Conservation (phyloP, 2,113 vertebrate species). For the Xyrauchen texanus region DNA sequence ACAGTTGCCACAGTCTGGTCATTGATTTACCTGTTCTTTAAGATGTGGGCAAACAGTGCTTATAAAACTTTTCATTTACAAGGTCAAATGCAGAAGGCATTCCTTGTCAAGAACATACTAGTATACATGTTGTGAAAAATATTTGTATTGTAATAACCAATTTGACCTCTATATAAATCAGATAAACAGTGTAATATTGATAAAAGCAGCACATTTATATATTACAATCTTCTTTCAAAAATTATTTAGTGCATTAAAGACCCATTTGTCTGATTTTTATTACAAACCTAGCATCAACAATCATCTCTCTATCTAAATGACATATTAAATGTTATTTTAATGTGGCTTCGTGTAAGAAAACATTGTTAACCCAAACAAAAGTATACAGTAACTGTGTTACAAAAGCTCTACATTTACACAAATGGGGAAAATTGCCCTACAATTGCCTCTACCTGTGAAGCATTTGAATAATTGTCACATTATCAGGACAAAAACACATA, state of each 20-base stretch:
- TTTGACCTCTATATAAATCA: neutral
- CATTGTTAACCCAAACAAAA: neutral
- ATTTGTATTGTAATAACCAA: neutral
- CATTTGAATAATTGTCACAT: neutral
- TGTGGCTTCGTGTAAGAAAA: neutral
- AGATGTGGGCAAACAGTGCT: neutral
- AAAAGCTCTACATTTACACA: neutral
- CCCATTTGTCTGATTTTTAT: too few relatives aligned
- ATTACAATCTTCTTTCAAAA: neutral
- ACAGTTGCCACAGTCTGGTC: neutral
- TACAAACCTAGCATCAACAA: too few relatives aligned
- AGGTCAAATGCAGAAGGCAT: slow-evolving; percentile 37
- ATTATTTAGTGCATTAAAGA: neutral
- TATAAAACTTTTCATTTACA: slow-evolving; percentile 1
- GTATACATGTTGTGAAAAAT: slow-evolving; percentile 5
- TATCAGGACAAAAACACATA: neutral
- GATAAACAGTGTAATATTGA: neutral
- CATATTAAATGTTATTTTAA: too few relatives aligned
- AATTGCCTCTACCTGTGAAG: neutral
- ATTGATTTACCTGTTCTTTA: slow-evolving; percentile 2
- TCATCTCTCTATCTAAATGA: too few relatives aligned
- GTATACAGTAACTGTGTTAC: neutral
- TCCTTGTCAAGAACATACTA: too few relatives aligned
- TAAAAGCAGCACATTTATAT: neutral
- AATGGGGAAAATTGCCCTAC: neutral